Base-by-base conservation (phyloP, 2,113 vertebrate species). In the Pluvialis apricaria region DNA sequence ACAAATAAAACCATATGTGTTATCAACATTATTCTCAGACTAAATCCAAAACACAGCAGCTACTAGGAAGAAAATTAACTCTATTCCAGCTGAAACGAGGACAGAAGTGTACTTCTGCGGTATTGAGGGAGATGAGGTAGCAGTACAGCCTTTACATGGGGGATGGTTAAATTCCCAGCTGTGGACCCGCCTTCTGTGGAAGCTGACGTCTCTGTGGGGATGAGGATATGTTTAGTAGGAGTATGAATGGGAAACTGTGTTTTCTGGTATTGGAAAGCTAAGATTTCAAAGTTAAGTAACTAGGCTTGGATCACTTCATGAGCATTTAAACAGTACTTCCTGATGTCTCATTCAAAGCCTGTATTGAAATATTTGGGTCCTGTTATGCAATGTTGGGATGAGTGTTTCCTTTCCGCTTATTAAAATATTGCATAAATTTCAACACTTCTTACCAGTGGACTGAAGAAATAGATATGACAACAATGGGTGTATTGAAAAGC, bases 181-280 rank as follows among this genome's bases (percentile, higher is more conserved):
- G 0, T 89, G 96, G 95, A 92, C 94, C 94, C 91, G 73, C 76
- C 97, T 92, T 60, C 70, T 61, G 58, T 91, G 84, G 86, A 77
- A 94, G 77, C 28, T 44, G 88, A 47, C 2, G 4, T 31, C 55
- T 45, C 16, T 45, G 3, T 66, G 88, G 82, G 88, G 45, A 36
- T 20, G 12, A 5, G 25, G 54, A 4, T 15, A 0, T 18, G 42
- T 34, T 49, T 52, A 2, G 14, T 4, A 40, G 94, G 25, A 29
- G 4, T 26, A 3, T 16, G 65, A 52, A 29, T 42, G 69, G 51
- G 72, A 47, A 77, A 16, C 55, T 14, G 11, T 26, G 47, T 45
- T 82, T 78, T 34, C 52, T 44, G 69, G 12, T 20, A 2, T 7
- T 57, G 44, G 52, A 40, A 55, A 60, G 70, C 57, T 77, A 29